Evolutionary conservation across 2,888 invertebrate species (phyloP), one percentile per base, ranked within the genome.

Genomic region (Papilio elwesi): DNA sequence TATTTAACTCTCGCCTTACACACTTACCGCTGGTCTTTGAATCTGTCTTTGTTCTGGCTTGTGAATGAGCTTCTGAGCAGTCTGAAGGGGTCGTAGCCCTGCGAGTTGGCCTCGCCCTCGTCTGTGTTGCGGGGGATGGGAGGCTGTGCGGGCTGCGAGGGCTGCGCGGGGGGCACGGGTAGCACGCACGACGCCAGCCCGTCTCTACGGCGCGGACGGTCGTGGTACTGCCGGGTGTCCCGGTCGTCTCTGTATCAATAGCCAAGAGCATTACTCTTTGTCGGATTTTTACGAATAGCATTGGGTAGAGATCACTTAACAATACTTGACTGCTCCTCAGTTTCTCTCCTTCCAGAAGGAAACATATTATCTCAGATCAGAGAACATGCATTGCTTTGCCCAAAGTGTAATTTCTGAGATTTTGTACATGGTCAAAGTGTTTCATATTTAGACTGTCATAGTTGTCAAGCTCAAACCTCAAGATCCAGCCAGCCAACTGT

Each of bases 61-160:
- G 84, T 89, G 76, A 94, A 91, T 3, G 91, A 91, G 78, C 91
- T 92, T 51, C 92, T 78, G 68, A 93, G 80, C 63, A 93, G 59
- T 43, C 78, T 85, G 81, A 91, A 87, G 0, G 92, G 94, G 70
- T 94, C 94, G 69, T 92, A 92, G 0, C 82, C 89, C 13, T 83
- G 85, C 13, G 78, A 78, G 11, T 16, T 71, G 73, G 36, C 62
- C 51, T 74, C 38, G 57, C 76, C n/a, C 76, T 75, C 5, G 69
- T 69, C 10, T n/a, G 47, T 0, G 12, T 43, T 48, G 38, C 57
- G 52, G 13, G 6, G 36, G 47, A 81, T 11, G 48, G 57, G 82
- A 0, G 87, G 88, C 0, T 82, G 82, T 9, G 80, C 78, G 57
- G 52, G 26, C 62, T 36, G 70, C 38, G 49, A 12, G 55, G 26